These are phyloP conservation scores for Thermophis baileyi DNA, from an alignment of 2,113 vertebrate species.

Conservation along the genomic window DNA sequence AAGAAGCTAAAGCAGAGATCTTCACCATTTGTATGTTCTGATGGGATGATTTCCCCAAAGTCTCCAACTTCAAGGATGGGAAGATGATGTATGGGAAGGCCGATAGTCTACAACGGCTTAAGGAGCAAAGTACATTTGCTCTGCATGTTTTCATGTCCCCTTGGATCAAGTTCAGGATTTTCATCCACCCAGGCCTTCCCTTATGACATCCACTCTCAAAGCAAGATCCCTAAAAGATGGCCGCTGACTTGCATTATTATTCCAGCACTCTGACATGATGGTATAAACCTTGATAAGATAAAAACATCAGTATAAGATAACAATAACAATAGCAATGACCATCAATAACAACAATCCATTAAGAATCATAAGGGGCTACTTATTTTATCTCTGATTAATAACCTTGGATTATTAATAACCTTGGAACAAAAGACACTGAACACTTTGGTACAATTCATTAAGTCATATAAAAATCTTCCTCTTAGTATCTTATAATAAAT, in stretches of 20 bases:
- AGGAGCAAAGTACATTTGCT: conserved; percentile 45
- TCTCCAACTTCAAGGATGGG: conserved; percentile 45
- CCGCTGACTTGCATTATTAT: conserved; percentile 72
- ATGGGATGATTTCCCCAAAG: conserved; percentile 42
- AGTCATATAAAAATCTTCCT: neutral
- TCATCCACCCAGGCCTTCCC: conserved; percentile 78
- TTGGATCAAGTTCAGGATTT: conserved; percentile 27
- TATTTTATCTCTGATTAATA: too few relatives aligned
- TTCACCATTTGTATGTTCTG: conserved; percentile 33
- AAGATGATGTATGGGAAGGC: conserved; percentile 10
- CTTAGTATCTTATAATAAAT: neutral
- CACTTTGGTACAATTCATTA: neutral
- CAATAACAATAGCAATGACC: neutral
- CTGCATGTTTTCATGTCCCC: conserved; percentile 40
- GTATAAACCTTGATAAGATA: conserved; percentile 76
- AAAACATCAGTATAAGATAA: conserved; percentile 20
- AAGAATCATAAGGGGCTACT: neutral
- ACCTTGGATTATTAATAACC: neutral
- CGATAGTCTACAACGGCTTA: conserved; percentile 48
- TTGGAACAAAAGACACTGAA: neutral
- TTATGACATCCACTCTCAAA: conserved; percentile 78
- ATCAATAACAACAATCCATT: neutral
- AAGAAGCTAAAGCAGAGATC: conserved; percentile 51
- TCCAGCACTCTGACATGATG: conserved; percentile 93
- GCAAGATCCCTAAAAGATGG: conserved; percentile 84